Evolutionary conservation across 2,113 vertebrate species (phyloP), one percentile per base, ranked within the genome.

Genomic region (Clarias macrocephalus): DNA sequence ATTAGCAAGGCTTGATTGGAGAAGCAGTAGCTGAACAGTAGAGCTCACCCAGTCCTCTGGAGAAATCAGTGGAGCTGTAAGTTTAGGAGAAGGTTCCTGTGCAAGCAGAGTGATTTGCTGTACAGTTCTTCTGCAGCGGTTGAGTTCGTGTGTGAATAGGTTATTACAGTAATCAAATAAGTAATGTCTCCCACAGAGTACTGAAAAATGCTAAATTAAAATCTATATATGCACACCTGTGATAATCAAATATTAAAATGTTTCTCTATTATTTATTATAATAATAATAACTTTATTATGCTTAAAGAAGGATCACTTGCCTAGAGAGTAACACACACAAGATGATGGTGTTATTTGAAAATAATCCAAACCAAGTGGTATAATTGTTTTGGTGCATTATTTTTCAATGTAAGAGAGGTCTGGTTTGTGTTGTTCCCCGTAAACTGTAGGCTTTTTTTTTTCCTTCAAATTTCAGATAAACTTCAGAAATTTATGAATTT

Each of bases 1-100:
- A 85, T 85, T 83, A 88, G 52, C 25, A 2, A 75, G 57, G 12
- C 72, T 86, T 57, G 52, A 42, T 52, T 65, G 10, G 28, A 52
- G 66, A 68, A 70, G 30, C 10, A 12, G 66, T 19, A 81, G 76
- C 23, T 28, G 11, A 37, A 63, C 25, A 52, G 16, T 1, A 62
- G 70, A 48, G 12, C 56, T 75, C 28, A 21, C 33, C 33, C 54
- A 18, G 54, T 84, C 83, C 54, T 28, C 18, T 70, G 6, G 23
- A 80, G 33, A 86, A 60, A 60, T 79, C 33, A 80, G 33, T 68
- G 70, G 18, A 28, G 48, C 59, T 57, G 28, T 54, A 30, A 72
- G 28, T 70, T 59, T 0, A 21, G 16, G 21, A 60, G 12, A 21
- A 75, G 28, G 19, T 37, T 4, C 30, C 21, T 21, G 23, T 5